phyloP scores from a whole-genome alignment of 2,888 invertebrate genomes.

The Mesorhabditis sp. region DNA sequence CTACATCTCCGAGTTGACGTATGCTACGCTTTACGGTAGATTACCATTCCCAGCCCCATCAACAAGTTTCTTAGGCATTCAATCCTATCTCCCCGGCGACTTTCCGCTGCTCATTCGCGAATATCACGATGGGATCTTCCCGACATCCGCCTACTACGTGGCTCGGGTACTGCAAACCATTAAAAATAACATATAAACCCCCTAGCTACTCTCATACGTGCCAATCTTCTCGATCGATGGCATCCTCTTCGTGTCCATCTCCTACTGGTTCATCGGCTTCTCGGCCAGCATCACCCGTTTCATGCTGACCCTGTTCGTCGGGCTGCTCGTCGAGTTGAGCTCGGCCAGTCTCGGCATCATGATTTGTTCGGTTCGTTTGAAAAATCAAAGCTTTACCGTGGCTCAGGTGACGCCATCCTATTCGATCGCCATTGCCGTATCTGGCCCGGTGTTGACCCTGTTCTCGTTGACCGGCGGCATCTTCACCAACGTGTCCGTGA shows the following conservation, averaged over 20 bases:
- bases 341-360: constrained; percentile 41
- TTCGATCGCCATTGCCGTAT: constrained; percentile 47
- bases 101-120: constrained; percentile 85
- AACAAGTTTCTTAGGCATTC: constrained; percentile 72
- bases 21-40: constrained; percentile 81
- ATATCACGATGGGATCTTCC: constrained; percentile 83
- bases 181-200: background rate
- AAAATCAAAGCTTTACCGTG: background rate
- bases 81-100: constrained; percentile 81
- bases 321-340: constrained; percentile 44
- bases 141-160: constrained; percentile 62
- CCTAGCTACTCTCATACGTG: constrained; percentile 57
- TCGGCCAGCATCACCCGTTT: constrained; percentile 16
- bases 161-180: constrained; percentile 30
- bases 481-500: constrained; percentile 41
- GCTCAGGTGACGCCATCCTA: constrained; percentile 37
- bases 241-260: constrained; percentile 75
- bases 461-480: constrained; percentile 52
- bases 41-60: constrained; percentile 64
- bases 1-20: constrained; percentile 85
- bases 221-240: constrained; percentile 82
- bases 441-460: constrained; percentile 49
- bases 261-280: constrained; percentile 76
- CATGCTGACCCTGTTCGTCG: constrained; percentile 34
- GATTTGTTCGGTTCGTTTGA: constrained; percentile 14